Conservation (phyloP, 2,113 vertebrate genomes). For the Athene noctua region DNA sequence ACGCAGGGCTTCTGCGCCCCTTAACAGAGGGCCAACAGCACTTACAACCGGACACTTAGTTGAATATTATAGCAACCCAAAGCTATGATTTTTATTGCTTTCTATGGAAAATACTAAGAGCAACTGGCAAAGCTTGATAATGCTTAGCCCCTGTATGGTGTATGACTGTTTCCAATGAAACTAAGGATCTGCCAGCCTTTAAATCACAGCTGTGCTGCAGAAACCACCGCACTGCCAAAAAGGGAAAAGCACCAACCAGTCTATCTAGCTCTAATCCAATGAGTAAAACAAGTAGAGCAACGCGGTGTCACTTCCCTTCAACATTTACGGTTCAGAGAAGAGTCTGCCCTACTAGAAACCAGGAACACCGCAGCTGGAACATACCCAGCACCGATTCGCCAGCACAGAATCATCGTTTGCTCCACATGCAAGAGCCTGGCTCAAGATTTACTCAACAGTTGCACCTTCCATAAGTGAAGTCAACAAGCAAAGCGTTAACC, state of each 20-base stretch:
- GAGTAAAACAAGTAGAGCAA: neutral
- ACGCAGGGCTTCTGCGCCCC: neutral
- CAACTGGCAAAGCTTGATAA: neutral
- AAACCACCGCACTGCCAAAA: fast-evolving
- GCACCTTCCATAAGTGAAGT: neutral
- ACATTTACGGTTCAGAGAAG: fast-evolving
- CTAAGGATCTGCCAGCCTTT: neutral
- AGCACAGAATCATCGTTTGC: neutral
- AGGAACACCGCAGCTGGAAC: neutral
- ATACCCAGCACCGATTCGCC: fast-evolving
- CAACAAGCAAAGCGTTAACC: slow-evolving; percentile 22
- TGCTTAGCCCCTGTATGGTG: neutral
- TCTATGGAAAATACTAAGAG: neutral
- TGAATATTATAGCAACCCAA: fast-evolving
- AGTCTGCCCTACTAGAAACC: neutral
- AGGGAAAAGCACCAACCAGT: fast-evolving
- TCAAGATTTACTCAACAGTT: neutral
- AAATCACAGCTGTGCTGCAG: neutral
- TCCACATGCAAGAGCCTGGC: fast-evolving
- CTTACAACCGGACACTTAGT: fast-evolving
- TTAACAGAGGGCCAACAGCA: fast-evolving
- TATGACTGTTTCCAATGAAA: neutral
- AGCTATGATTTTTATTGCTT: neutral
- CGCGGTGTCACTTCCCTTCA: neutral
- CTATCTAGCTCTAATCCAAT: neutral